Evolutionary conservation across 2,797 vertebrate species (phyloP).

Genomic region (Xenentodon cancila): DNA sequence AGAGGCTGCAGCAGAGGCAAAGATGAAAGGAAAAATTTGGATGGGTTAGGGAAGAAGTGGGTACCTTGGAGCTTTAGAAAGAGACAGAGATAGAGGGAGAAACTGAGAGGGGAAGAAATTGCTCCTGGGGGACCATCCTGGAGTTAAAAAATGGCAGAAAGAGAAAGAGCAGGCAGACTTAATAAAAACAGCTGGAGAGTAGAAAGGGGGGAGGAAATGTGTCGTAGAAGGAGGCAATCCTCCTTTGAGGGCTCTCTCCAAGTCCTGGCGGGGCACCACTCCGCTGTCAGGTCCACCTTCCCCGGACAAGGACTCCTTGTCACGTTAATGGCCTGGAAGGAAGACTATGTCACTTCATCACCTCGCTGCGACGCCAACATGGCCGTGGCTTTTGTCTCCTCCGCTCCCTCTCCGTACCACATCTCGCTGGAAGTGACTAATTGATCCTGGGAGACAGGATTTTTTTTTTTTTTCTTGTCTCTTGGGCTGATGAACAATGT

Average conservation of each 20-base stretch:
- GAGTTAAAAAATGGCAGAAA: slow-evolving; percentile 30
- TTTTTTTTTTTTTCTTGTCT: slow-evolving; percentile 57
- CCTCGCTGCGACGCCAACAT: slow-evolving; percentile 51
- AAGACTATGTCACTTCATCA: slow-evolving; percentile 71
- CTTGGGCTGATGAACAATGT: slow-evolving; percentile 69
- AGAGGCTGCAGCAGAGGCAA: slow-evolving; percentile 34
- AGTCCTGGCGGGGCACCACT: slow-evolving; percentile 53
- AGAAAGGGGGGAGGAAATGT: slow-evolving; percentile 27
- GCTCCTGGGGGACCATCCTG: slow-evolving; percentile 53
- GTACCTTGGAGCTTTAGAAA: slow-evolving; percentile 48
- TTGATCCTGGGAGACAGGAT: slow-evolving; percentile 75
- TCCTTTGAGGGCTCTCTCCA: slow-evolving; percentile 49
- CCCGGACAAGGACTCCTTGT: slow-evolving; percentile 65
- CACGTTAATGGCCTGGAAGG: slow-evolving; percentile 74
- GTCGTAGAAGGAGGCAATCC: slow-evolving; percentile 39
- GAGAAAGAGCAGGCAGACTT: slow-evolving; percentile 26
- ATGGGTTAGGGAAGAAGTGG: slow-evolving; percentile 25
- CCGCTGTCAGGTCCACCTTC: slow-evolving; percentile 70
- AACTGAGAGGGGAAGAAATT: slow-evolving; percentile 32
- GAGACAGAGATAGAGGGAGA: slow-evolving; percentile 43
- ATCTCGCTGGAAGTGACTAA: slow-evolving; percentile 75
- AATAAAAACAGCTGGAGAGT: slow-evolving; percentile 43
- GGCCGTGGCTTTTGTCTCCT: slow-evolving; percentile 66
- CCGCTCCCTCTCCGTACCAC: slow-evolving; percentile 51
- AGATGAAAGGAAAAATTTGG: slow-evolving; percentile 51